Conservation (phyloP, 2,888 invertebrate species). For the Hemicrepidius hirtus region DNA sequence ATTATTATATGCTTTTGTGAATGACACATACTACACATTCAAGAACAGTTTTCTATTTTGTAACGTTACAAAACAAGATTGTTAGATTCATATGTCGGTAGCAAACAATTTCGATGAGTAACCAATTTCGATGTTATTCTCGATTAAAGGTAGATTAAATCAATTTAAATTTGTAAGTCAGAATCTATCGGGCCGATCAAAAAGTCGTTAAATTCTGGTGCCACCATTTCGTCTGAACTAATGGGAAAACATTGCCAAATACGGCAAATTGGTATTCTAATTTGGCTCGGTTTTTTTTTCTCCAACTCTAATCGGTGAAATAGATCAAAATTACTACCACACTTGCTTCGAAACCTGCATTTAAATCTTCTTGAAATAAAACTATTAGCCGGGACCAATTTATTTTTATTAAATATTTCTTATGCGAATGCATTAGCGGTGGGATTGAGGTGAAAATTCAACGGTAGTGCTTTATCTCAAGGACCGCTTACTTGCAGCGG, state of each 20-base stretch:
- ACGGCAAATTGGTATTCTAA: not conserved
- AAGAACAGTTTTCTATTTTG: too few species aligned
- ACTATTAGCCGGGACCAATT: not conserved
- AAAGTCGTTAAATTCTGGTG: not conserved
- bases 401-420: constrained; percentile 8
- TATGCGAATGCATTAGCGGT: constrained; percentile 21
- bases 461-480: not conserved
- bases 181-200: not conserved
- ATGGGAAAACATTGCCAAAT: constrained; percentile 7
- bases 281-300: constrained; percentile 6
- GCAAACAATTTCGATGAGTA: not conserved
- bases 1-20: too few species aligned
- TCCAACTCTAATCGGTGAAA: not conserved
- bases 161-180: constrained; percentile 9
- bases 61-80: not conserved
- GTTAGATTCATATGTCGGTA: constrained; percentile 1
- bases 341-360: too few species aligned
- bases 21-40: too few species aligned
- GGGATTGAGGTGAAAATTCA: constrained; percentile 6
- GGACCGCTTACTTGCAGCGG: constrained; percentile 22
- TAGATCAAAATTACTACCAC: constrained; percentile 4
- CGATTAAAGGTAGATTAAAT: constrained; percentile 6
- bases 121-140: constrained; percentile 1
- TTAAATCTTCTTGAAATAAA: not conserved
- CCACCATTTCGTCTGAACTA: not conserved